Evolutionary conservation across 2,888 invertebrate species (phyloP).

Genomic region (Netelia virgata): DNA sequence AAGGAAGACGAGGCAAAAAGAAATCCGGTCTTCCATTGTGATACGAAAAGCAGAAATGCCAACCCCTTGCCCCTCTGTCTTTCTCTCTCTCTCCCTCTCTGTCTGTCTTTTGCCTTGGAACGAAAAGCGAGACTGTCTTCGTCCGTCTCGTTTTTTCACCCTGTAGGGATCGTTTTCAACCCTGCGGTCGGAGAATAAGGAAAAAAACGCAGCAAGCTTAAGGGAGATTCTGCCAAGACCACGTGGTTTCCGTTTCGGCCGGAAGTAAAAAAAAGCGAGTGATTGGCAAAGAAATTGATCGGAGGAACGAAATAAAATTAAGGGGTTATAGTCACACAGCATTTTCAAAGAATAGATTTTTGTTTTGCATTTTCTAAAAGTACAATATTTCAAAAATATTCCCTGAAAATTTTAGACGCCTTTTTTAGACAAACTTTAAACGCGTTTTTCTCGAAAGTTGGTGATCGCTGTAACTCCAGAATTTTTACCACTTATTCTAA

Average conservation of each 20-base stretch:
- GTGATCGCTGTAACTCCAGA: no score
- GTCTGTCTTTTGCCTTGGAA: slow-evolving; percentile 72
- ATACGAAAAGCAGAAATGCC: slow-evolving; percentile 79
- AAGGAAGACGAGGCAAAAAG: slow-evolving; percentile 73
- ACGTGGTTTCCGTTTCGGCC: slow-evolving; percentile 23
- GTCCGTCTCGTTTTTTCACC: slow-evolving; percentile 45
- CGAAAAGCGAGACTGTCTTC: slow-evolving; percentile 51
- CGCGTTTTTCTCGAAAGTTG: no score
- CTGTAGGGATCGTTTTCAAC: slow-evolving; percentile 49
- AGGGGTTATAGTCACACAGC: no score
- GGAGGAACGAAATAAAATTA: no score
- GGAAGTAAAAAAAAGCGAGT: neutral
- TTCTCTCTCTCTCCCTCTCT: slow-evolving; percentile 66
- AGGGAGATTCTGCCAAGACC: neutral
- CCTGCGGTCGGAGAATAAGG: slow-evolving; percentile 6
- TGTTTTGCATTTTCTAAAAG: no score
- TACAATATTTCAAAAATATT: no score
- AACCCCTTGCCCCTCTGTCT: slow-evolving; percentile 64
- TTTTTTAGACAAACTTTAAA: no score
- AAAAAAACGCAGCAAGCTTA: neutral
- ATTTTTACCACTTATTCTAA: no score
- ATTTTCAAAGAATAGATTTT: no score
- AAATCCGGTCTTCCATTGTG: slow-evolving; percentile 82
- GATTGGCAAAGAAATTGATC: no score
- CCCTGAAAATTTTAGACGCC: no score